Conservation (phyloP, 37 sponge, comb jelly and placozoan species). For the Cliona cf. orientalis region DNA sequence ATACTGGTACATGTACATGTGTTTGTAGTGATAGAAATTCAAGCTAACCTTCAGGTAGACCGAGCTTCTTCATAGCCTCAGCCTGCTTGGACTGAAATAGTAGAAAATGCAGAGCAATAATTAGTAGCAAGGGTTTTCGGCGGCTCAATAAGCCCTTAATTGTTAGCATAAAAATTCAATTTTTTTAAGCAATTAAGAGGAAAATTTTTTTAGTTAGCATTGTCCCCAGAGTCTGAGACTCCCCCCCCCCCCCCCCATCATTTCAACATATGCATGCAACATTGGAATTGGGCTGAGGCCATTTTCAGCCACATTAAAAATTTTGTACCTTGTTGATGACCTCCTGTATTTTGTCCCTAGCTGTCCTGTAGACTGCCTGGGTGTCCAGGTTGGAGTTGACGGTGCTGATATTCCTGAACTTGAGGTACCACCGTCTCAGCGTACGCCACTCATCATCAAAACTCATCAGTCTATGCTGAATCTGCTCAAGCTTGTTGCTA, state of each 20-base stretch:
- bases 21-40: no score
- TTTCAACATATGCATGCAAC: no score
- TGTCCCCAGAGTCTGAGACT: no score
- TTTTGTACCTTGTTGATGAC: conserved; percentile 30
- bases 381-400: conserved; percentile 44
- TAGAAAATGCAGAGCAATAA: not conserved
- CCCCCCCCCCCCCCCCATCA: no score
- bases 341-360: conserved; percentile 10
- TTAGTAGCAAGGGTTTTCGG: no score
- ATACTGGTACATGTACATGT: no score
- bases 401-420: conserved; percentile 75
- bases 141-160: no score
- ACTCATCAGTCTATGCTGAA: conserved; percentile 53
- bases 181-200: no score
- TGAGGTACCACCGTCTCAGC: conserved; percentile 70
- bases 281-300: no score
- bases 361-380: conserved; percentile 8
- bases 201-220: no score
- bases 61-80: conserved; percentile 37
- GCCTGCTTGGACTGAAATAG: conserved; percentile 45
- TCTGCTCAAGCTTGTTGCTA: conserved; percentile 14
- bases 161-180: no score
- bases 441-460: conserved; percentile 71
- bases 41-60: not conserved
- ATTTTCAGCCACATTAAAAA: conserved; percentile 18